Base-by-base conservation (phyloP, 1,140 invertebrate genomes). In the Drosophila azteca region DNA sequence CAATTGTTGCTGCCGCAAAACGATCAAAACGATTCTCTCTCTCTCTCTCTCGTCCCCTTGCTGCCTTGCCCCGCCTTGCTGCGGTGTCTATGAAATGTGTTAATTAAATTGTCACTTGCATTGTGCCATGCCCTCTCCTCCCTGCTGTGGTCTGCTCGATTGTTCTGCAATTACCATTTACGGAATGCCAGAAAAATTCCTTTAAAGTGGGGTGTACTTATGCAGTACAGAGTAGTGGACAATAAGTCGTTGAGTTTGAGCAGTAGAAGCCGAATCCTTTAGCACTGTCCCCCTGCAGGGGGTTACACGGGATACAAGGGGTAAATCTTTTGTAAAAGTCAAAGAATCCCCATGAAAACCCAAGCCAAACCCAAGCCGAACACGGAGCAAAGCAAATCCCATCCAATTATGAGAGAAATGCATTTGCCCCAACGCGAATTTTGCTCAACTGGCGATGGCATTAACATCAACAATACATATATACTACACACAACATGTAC, bases 31-130 rank as follows among this genome's bases (percentile, higher is more conserved):
- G 51, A 48, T 26, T 5, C 24, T 31, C 39, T 7, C 24, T 17
- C 7, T 5, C 39, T 31, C 5, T 9, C 7, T 55, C 31, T 46
- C n/a, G n/a, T 67, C 31, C 3, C 31, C 9, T 9, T 9, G 8
- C 7, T 31, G 6, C 7, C 29, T 31, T 9, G 3, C n/a, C n/a
- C n/a, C n/a, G n/a, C n/a, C n/a, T n/a, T 7, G 45, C 52, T 43
- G 54, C 64, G 63, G 35, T 66, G 64, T 51, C 60, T 59, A 58
- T 67, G 39, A 60, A 63, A 64, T 60, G 51, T 62, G 66, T 83
- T 83, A 84, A 84, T 83, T 83, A 83, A 83, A 84, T 84, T 83
- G 77, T 68, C 80, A 76, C 74, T 58, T 58, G 22, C 66, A 69
- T 69, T 69, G 64, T 69, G 35, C 3, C 35, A 39, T 49, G 31